These are phyloP conservation scores for Agrotis ipsilon DNA, from an alignment of 2,888 invertebrate genomes.

Conservation along the genomic window DNA sequence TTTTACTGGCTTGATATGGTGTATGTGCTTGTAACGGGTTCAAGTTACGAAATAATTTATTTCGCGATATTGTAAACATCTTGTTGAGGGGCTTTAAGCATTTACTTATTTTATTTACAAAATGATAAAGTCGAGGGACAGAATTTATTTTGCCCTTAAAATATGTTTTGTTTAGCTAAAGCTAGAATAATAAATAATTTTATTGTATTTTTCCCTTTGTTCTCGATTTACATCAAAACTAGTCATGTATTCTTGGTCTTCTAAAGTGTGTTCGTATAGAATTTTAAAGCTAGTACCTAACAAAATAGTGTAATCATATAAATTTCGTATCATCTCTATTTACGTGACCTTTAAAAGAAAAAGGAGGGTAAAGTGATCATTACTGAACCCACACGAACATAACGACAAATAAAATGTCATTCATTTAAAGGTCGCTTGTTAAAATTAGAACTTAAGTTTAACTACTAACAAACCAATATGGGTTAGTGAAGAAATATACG, in stretches of 20 bases:
- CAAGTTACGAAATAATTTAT: not conserved
- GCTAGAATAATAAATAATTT: too few relatives aligned
- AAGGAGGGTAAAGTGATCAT: slow-evolving; percentile 21
- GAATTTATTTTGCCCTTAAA: not conserved
- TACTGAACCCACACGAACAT: slow-evolving; percentile 11
- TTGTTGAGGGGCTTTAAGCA: too few relatives aligned
- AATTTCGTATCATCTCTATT: slow-evolving; percentile 23
- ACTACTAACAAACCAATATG: too few relatives aligned
- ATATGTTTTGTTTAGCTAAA: too few relatives aligned
- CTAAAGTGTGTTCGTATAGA: not conserved
- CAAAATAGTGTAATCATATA: not conserved
- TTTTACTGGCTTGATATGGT: not conserved
- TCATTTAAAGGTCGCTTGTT: slow-evolving; percentile 12
- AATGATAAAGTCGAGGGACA: too few relatives aligned
- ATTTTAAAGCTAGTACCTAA: not conserved
- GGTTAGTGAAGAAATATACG: not conserved
- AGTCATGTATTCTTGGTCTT: too few relatives aligned
- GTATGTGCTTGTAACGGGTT: not conserved
- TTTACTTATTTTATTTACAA: not conserved
- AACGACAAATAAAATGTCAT: slow-evolving; percentile 37
- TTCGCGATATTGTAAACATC: not conserved
- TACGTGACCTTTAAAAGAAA: slow-evolving; percentile 9
- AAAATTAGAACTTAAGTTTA: slow-evolving; percentile 20
- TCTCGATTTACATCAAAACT: too few relatives aligned
- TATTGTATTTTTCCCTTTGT: too few relatives aligned